Conservation (phyloP, 1,140 invertebrate species). For the Drosophila miranda region DNA sequence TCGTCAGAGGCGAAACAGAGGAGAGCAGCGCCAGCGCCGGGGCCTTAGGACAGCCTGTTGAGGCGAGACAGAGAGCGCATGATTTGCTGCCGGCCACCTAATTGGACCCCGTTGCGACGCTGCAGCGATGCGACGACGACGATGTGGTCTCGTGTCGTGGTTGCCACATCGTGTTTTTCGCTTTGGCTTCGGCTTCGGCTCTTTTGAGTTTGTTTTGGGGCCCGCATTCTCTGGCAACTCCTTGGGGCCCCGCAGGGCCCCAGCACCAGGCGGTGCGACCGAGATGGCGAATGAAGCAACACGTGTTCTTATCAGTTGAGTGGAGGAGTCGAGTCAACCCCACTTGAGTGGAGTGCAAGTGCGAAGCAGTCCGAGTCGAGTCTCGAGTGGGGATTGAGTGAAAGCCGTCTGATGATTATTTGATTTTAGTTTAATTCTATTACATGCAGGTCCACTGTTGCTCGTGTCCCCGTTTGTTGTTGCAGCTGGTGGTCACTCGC, state of each 20-base stretch:
- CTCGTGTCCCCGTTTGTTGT: slow-evolving; percentile 25
- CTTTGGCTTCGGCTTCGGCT: not conserved
- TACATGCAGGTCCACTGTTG: slow-evolving; percentile 60
- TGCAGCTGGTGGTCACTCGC: slow-evolving; percentile 30
- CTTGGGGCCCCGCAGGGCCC: not conserved
- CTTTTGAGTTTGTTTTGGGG: slow-evolving; percentile 1
- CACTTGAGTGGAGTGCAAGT: slow-evolving; percentile 25
- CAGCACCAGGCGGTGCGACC: slow-evolving; percentile 23
- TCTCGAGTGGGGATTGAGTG: slow-evolving; percentile 24
- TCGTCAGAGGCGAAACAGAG: slow-evolving; percentile 20
- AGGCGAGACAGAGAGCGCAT: slow-evolving; percentile 72
- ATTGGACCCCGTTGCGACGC: slow-evolving; percentile 42
- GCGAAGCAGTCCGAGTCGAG: slow-evolving; percentile 18
- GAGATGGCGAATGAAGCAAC: slow-evolving; percentile 62
- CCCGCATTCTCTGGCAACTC: slow-evolving; percentile 8
- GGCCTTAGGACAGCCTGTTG: slow-evolving; percentile 55
- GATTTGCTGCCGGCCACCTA: slow-evolving; percentile 65
- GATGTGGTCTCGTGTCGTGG: not conserved
- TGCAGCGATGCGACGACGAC: slow-evolving; percentile 8
- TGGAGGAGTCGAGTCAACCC: slow-evolving; percentile 21
- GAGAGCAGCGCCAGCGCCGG: slow-evolving; percentile 60
- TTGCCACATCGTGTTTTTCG: slow-evolving; percentile 18
- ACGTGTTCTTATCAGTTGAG: slow-evolving; percentile 78
- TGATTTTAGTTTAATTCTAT: slow-evolving; percentile 62
- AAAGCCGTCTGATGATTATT: slow-evolving; percentile 11